Evolutionary conservation across 2,113 vertebrate genomes (phyloP), one percentile per base, ranked within the genome.

Genomic region (Peromyscus leucopus): DNA sequence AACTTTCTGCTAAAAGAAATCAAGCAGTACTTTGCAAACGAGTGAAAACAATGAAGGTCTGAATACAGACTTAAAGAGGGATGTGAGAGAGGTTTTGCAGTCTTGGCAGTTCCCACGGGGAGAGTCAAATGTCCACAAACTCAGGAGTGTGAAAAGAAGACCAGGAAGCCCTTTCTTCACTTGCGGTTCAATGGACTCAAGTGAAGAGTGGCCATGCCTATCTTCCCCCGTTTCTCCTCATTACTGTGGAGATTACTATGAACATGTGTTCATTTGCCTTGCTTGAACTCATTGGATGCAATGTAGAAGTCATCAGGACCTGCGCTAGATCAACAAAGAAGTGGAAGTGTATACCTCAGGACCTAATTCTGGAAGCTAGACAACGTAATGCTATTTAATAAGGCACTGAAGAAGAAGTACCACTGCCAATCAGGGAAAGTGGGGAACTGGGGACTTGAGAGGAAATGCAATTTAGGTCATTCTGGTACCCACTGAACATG

Each of bases 321-420:
- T 96, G 65, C 95, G 97, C 97, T 98, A 98, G 98, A 96, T 96
- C 96, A 97, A 98, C 96, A 98, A 98, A 98, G 93, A 97, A 97
- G 97, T 96, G 89, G 97, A 96, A 96, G 4, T 33, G 2, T 83
- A 93, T 98, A 98, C 96, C 97, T 98, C 97, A 98, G 96, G 93
- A 97, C 28, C 79, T 80, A 94, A 95, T 94, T 97, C 96, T 95
- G 93, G 96, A 97, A 97, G 95, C 13, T 46, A 97, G 61, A 69
- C 9, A 92, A 26, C 83, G 51, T 80, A 94, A 2, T 75, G 36
- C 72, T 93, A 1, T 86, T 93, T 95, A 78, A 97, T 82, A 93
- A 96, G 69, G 42, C 26, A 6, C 46, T 74, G 90, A 86, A 87
- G 90, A 95, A 91, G 94, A 97, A 91, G 85, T 48, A 33, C 57